Base-by-base conservation (phyloP, 2,888 invertebrate genomes). In the Chouioia cunea region DNA sequence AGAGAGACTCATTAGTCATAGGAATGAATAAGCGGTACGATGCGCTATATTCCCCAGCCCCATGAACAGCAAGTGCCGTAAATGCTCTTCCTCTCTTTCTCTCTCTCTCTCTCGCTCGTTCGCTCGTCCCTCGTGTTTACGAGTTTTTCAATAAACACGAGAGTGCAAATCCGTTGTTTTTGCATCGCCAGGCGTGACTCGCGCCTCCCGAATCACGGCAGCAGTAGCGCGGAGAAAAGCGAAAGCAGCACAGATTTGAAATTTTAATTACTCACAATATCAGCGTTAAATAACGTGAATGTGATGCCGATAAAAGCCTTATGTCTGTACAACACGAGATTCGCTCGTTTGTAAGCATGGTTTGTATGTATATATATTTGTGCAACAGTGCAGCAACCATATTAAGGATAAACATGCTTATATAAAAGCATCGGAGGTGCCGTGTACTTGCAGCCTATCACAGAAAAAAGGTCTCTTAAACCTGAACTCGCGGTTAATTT, bases 1-100 rank as follows among this genome's bases (percentile, higher is more conserved):
- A 18, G 58, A 53, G 58, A 46, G 47, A 4, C 64, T 71, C 68
- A 60, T 71, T 68, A 71, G 67, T 71, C 68, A 65, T 68, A 64
- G 54, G 60, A 68, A 50, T 68, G 48, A 64, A 64, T 59, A 58
- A 63, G 67, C 23, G 22, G 20, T 2, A 50, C 16, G 15, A 44
- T 44, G 15, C 18, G 27, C 15, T 44, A 12, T 22, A 8, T 10
- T 10, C 36, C 36, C 6, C 36, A 20, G 46, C 6, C 14, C 14
- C 22, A 23, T 50, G 56, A 53, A 18, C 20, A 16, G 52, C 8
- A 8, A n/a, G n/a, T n/a, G 46, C n/a, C n/a, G 12, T 12, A 10
- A 36, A 36, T 47, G 48, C 20, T 53, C 22, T 43, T 36, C 36
- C 1, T 10, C 10, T n/a, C n/a, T n/a, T n/a, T n/a, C n/a, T n/a